These are phyloP conservation scores for Zaprionus lachaisei DNA, from an alignment of 1,140 invertebrate species.

Conservation along the genomic window DNA sequence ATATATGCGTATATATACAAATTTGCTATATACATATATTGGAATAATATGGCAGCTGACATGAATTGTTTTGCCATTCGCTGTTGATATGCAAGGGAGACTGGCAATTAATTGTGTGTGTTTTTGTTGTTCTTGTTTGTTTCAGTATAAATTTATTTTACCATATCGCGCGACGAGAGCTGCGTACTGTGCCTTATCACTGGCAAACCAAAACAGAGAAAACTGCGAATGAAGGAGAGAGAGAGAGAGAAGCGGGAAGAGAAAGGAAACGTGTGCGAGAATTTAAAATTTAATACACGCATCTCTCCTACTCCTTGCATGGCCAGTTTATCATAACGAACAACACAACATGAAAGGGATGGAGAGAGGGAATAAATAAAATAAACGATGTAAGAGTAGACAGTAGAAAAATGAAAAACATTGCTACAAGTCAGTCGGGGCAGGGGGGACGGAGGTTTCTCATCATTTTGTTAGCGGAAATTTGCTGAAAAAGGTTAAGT, in stretches of 20 bases:
- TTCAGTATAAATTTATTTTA: constrained; percentile 33
- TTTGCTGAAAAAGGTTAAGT: constrained; percentile 77
- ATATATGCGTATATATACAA: constrained; percentile 8
- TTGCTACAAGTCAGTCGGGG: not conserved
- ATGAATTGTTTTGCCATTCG: constrained; percentile 21
- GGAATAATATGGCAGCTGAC: constrained; percentile 38
- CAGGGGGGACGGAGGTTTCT: not conserved
- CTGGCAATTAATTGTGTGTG: constrained; percentile 40
- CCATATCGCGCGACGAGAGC: constrained; percentile 12
- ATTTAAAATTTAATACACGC: constrained; percentile 48
- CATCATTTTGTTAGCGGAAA: constrained; percentile 77
- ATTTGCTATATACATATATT: not conserved
- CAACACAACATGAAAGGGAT: not conserved
- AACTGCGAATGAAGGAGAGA: not conserved
- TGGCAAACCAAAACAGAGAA: constrained; percentile 24
- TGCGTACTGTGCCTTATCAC: constrained; percentile 42
- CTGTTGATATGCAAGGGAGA: constrained; percentile 25
- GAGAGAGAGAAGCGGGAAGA: not conserved
- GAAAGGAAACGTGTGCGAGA: not conserved
- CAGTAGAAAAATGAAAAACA: constrained; percentile 25
- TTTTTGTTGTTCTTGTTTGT: constrained; percentile 11
- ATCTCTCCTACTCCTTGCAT: not conserved
- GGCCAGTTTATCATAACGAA: constrained; percentile 14
- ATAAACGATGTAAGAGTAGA: constrained; percentile 9
- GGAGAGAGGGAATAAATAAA: not conserved